A percentile compares a stretch with the other conserved stretches of the same genome.
phyloP scores from a whole-genome alignment of 2,888 invertebrate genomes.

The Opisthograptis luteolata region DNA sequence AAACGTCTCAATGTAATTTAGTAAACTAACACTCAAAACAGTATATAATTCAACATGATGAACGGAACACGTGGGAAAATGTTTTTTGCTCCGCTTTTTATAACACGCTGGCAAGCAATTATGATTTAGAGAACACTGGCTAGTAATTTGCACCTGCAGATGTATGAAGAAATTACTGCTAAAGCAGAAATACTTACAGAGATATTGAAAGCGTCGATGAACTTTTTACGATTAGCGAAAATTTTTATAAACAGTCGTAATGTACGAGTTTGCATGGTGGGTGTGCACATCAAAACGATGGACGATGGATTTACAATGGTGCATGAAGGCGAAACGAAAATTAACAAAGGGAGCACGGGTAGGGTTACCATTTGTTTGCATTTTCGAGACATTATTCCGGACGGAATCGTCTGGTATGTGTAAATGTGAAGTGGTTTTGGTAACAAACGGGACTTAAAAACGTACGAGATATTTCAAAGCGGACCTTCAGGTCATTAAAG shows the following conservation, averaged over 20 bases:
- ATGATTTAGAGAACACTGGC: conserved; percentile 18
- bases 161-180: conserved; percentile 16
- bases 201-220: conserved; percentile 19
- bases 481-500: no score
- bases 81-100: conserved; percentile 20
- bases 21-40: conserved; percentile 37
- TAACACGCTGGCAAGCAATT: conserved; percentile 20
- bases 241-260: conserved; percentile 9
- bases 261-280: conserved; percentile 18
- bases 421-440: no score
- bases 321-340: conserved; percentile 50
- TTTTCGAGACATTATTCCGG: neutral
- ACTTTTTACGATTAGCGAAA: conserved; percentile 19
- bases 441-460: no score
- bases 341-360: conserved; percentile 53
- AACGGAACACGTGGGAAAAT: conserved; percentile 25
- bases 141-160: conserved; percentile 21
- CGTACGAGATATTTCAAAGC: no score
- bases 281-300: conserved; percentile 38
- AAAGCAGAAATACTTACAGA: conserved; percentile 13
- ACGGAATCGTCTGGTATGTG: no score
- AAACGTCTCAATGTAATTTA: conserved; percentile 29
- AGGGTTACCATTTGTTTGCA: conserved; percentile 9
- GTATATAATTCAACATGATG: conserved; percentile 23
- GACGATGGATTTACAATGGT: conserved; percentile 63